Conservation (phyloP, 2,888 invertebrate species). For the Arrhopalites spinosus region DNA sequence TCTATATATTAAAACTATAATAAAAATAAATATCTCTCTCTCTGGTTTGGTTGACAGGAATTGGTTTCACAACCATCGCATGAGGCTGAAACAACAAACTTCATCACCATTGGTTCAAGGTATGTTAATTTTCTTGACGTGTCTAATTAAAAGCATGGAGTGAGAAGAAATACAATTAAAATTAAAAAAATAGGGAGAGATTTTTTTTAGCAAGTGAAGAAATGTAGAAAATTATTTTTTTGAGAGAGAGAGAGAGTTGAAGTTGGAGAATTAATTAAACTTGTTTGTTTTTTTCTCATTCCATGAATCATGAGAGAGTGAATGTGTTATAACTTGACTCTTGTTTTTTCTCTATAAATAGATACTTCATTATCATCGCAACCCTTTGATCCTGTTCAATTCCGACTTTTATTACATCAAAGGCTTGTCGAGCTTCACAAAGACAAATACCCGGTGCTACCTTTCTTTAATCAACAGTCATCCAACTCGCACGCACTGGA, state of each 20-base stretch:
- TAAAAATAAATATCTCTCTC: no score
- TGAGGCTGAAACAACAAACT: slow-evolving; percentile 88
- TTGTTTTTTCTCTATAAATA: slow-evolving; percentile 34
- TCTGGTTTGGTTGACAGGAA: no score
- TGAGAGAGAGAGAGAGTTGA: neutral
- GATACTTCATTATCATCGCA: slow-evolving; percentile 55
- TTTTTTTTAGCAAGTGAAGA: neutral
- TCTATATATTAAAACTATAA: no score
- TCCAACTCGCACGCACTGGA: slow-evolving; percentile 67
- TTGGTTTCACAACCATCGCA: slow-evolving; percentile 99
- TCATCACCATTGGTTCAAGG: slow-evolving; percentile 55
- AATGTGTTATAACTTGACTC: no score
- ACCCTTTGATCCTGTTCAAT: slow-evolving; percentile 86
- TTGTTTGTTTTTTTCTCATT: slow-evolving; percentile 20
- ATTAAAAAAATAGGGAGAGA: neutral
- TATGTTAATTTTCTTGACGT: slow-evolving; percentile 40
- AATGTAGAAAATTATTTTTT: neutral
- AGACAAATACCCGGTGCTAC: slow-evolving; percentile 65
- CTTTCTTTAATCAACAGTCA: slow-evolving; percentile 67
- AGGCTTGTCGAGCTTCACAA: slow-evolving; percentile 84
- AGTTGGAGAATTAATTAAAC: slow-evolving; percentile 31
- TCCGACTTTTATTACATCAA: slow-evolving; percentile 85
- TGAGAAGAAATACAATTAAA: neutral
- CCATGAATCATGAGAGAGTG: neutral
- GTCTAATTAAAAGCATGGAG: slow-evolving; percentile 26